Conservation (phyloP, 2,113 vertebrate genomes). For the Nothoprocta pentlandii region DNA sequence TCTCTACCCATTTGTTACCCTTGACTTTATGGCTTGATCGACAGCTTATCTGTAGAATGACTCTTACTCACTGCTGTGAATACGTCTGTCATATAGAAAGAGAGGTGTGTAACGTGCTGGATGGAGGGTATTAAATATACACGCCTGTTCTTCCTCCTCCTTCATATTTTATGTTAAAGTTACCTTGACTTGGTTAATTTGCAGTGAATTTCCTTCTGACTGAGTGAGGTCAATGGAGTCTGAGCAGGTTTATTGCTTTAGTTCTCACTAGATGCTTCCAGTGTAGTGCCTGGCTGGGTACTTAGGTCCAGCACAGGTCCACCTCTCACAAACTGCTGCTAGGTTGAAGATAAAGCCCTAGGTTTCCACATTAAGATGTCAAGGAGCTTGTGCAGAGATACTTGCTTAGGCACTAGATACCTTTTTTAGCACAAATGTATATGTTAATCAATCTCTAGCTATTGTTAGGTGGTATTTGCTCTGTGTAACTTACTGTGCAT, state of each 20-base stretch:
- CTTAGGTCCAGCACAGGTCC: too few relatives aligned
- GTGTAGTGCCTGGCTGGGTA: too few relatives aligned
- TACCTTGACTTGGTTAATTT: not conserved
- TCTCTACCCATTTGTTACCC: not conserved
- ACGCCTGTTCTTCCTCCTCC: not conserved
- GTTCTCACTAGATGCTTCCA: not conserved
- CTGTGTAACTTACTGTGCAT: not conserved
- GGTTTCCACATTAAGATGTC: not conserved
- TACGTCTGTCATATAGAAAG: not conserved
- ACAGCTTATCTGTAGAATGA: not conserved
- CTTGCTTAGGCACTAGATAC: not conserved
- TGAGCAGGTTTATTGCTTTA: not conserved
- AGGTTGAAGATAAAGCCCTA: not conserved
- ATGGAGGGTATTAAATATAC: not conserved
- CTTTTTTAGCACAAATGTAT: not conserved
- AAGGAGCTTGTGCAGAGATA: not conserved
- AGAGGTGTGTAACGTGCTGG: not conserved
- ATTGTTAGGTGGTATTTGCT: not conserved
- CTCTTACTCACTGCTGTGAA: too few relatives aligned
- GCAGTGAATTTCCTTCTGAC: not conserved
- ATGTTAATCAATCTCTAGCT: rapidly evolving
- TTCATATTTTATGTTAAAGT: not conserved
- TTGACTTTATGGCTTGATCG: not conserved
- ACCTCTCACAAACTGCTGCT: not conserved
- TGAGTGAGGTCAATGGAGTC: not conserved